Evolutionary conservation across 2,888 invertebrate species (phyloP).

Genomic region (Esperia sulphurella): DNA sequence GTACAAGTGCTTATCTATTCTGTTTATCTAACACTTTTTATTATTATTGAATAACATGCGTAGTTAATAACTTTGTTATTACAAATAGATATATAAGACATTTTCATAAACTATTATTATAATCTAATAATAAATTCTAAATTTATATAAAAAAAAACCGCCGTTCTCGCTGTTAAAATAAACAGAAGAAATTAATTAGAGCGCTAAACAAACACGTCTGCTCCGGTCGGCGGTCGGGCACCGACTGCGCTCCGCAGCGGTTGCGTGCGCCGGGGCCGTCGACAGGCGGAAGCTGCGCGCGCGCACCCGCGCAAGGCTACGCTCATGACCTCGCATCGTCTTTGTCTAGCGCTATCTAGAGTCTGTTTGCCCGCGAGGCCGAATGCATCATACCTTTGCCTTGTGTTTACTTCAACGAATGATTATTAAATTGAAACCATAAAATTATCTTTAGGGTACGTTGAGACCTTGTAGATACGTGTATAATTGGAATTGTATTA

Average conservation of each 20-base stretch:
- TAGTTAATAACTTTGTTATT: too few species aligned
- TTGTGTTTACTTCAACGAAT: conserved; percentile 38
- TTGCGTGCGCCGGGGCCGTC: conserved; percentile 24
- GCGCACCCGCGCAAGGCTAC: conserved; percentile 76
- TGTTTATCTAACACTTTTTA: too few species aligned
- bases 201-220: conserved; percentile 24
- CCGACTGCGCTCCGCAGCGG: conserved; percentile 32
- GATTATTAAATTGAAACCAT: conserved; percentile 49
- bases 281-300: conserved; percentile 55
- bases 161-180: too few species aligned
- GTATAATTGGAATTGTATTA: conserved; percentile 32
- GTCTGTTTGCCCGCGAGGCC: conserved; percentile 76
- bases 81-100: too few species aligned
- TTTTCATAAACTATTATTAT: too few species aligned
- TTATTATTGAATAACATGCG: too few species aligned
- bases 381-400: conserved; percentile 73
- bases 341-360: conserved; percentile 77
- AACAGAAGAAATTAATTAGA: not conserved
- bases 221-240: conserved; percentile 35
- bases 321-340: conserved; percentile 78
- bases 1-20: too few species aligned
- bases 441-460: conserved; percentile 42
- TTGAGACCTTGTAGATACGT: conserved; percentile 52
- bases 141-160: too few species aligned
- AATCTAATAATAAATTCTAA: too few species aligned